phyloP scores from a whole-genome alignment of 2,888 invertebrate species.

The Dromius quadrimaculatus region DNA sequence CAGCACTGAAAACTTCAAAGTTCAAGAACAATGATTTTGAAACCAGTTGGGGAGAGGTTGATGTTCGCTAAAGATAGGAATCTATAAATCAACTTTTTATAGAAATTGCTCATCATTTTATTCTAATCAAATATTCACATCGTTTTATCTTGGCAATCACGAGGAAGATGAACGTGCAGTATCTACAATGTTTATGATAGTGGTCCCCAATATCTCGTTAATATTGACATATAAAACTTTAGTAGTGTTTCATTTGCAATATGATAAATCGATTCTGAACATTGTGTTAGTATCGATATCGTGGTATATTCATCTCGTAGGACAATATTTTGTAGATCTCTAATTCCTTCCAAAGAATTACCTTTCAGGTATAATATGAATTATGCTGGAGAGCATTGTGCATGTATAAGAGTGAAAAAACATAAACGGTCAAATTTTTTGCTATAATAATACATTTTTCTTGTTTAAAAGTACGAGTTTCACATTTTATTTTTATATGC shows the following conservation, averaged over 20 bases:
- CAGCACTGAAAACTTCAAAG: no score
- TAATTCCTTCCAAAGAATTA: not conserved
- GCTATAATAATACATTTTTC: not conserved
- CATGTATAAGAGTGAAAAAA: slow-evolving; percentile 6
- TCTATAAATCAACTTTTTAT: no score
- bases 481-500: slow-evolving; percentile 27
- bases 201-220: slow-evolving; percentile 2
- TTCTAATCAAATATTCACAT: no score
- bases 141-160: no score
- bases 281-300: slow-evolving; percentile 4
- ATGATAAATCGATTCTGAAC: slow-evolving; percentile 31
- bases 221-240: slow-evolving; percentile 17
- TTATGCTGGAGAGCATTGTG: slow-evolving; percentile 8
- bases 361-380: slow-evolving; percentile 13
- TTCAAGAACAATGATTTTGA: no score
- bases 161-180: slow-evolving; percentile 23
- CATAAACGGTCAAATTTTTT: no score
- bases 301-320: not conserved
- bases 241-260: slow-evolving; percentile 15
- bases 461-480: slow-evolving; percentile 4
- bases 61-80: no score
- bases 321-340: not conserved
- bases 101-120: no score
- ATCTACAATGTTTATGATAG: slow-evolving; percentile 19
- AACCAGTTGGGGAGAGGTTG: no score